Percentiles rank a stretch among this genome's conserved stretches.
phyloP scores from a whole-genome alignment of 2,888 invertebrate species.

The Drosophila austrosaltans region DNA sequence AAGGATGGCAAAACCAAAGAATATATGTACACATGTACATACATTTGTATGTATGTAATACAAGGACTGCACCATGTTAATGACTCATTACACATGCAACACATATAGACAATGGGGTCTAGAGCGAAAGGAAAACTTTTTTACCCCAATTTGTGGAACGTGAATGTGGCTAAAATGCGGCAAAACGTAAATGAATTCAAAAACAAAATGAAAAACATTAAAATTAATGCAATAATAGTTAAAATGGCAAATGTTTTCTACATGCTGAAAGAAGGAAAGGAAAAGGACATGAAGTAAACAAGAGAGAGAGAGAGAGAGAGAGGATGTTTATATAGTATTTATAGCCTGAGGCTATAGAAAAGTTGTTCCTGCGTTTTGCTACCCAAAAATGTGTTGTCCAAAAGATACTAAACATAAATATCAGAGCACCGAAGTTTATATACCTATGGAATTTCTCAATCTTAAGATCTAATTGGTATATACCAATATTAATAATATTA shows the following conservation, averaged over 20 bases:
- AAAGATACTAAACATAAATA: not conserved
- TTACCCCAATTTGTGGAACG: slow-evolving; percentile 67
- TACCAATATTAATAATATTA: too few relatives aligned
- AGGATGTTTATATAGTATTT: not conserved
- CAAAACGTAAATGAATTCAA: slow-evolving; percentile 75
- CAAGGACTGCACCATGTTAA: slow-evolving; percentile 66
- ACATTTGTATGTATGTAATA: slow-evolving; percentile 3
- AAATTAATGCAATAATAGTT: slow-evolving; percentile 69
- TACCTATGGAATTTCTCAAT: not conserved
- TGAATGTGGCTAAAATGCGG: slow-evolving; percentile 76
- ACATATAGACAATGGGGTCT: slow-evolving; percentile 31
- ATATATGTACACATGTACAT: not conserved
- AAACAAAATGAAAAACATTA: slow-evolving; percentile 49
- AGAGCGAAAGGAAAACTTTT: slow-evolving; percentile 46
- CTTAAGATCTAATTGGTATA: too few relatives aligned
- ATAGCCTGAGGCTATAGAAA: not conserved
- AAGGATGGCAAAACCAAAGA: slow-evolving; percentile 18
- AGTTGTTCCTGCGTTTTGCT: slow-evolving; percentile 14
- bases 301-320: not conserved
- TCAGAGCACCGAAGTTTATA: not conserved
- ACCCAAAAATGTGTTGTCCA: slow-evolving; percentile 12
- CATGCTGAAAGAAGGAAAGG: not conserved
- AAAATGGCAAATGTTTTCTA: slow-evolving; percentile 40
- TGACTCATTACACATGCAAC: slow-evolving; percentile 79
- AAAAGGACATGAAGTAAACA: not conserved